Evolutionary conservation across 2,888 invertebrate genomes (phyloP).

Genomic region (Seira ritae): DNA sequence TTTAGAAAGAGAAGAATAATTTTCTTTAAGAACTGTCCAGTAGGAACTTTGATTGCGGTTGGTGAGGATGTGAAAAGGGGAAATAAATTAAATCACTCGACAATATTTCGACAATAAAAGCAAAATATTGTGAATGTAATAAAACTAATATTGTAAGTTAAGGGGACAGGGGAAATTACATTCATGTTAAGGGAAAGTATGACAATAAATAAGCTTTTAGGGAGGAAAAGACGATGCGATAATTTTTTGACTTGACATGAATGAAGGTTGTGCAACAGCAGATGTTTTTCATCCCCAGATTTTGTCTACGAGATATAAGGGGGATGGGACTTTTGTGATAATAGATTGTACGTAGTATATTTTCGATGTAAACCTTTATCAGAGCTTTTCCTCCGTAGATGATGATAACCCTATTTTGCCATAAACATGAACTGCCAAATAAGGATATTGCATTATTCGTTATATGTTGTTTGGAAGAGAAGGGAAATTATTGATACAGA

Average conservation of each 20-base stretch:
- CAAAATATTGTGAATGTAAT: not conserved
- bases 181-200: not conserved
- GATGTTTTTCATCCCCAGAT: not conserved
- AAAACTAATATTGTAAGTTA: not conserved
- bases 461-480: no score
- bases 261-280: no score
- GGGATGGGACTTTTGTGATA: constrained; percentile 4
- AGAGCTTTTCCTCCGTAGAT: constrained; percentile 9
- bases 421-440: no score
- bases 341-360: not conserved
- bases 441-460: no score
- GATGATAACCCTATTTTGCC: no score
- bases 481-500: no score
- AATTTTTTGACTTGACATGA: not conserved
- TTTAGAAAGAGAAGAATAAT: no score
- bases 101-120: not conserved
- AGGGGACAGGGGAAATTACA: no score
- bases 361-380: not conserved
- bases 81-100: no score
- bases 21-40: no score
- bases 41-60: no score
- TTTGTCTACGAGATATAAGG: not conserved
- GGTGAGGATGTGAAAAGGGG: no score
- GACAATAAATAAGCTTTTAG: not conserved
- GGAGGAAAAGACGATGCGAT: not conserved